A percentile compares a stretch with the other conserved stretches of the same genome.
Evolutionary conservation across 2,113 vertebrate species (phyloP).

Genomic region (Rhinogobius similis): DNA sequence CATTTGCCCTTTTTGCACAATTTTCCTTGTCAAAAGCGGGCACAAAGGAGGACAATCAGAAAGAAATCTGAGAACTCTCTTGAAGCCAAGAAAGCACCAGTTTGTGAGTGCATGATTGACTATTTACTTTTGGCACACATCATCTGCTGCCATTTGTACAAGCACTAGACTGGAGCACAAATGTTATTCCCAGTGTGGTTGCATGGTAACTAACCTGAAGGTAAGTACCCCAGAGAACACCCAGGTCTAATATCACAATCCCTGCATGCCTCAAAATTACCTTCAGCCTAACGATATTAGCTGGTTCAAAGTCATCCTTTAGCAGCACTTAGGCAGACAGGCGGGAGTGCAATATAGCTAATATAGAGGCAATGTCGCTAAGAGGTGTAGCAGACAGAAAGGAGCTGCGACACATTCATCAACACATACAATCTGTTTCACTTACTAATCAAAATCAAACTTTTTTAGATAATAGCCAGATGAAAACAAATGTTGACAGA

Average conservation of each 20-base stretch:
- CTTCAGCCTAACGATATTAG: constrained; percentile 62
- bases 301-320: constrained; percentile 51
- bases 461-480: too few relatives aligned
- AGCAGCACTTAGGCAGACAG: constrained; percentile 51
- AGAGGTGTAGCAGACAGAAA: constrained; percentile 14
- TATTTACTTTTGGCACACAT: not conserved
- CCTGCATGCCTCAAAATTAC: constrained; percentile 50
- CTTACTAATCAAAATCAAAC: too few relatives aligned
- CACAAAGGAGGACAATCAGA: too few relatives aligned
- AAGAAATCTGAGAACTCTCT: too few relatives aligned
- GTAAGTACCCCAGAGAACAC: constrained; percentile 45
- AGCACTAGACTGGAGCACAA: constrained; percentile 8
- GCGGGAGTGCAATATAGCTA: constrained; percentile 13
- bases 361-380: constrained; percentile 22
- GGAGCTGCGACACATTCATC: constrained; percentile 9
- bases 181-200: constrained; percentile 20
- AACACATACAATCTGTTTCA: not conserved
- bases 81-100: not conserved
- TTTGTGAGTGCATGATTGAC: not conserved
- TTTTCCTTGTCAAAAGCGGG: too few relatives aligned
- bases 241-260: constrained; percentile 49
- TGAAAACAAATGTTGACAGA: too few relatives aligned
- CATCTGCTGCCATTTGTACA: constrained; percentile 24
- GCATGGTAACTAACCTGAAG: constrained; percentile 28
- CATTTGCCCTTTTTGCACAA: too few relatives aligned